Percentiles rank a stretch among this genome's conserved stretches.
Conservation (phyloP, 2,797 vertebrate genomes). For the Hirundo rustica region DNA sequence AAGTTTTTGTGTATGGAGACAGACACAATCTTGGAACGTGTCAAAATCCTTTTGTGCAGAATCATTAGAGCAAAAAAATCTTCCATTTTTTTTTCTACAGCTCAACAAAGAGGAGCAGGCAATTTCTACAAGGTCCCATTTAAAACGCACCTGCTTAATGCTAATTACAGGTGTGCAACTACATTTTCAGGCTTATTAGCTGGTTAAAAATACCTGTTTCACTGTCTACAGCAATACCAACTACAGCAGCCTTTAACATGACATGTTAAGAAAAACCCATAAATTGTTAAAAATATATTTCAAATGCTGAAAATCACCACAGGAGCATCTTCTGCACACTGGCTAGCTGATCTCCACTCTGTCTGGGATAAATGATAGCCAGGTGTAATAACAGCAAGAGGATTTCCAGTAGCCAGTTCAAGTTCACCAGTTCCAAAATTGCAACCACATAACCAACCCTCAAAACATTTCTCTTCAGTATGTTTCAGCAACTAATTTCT, state of each 20-base stretch:
- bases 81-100: not conserved
- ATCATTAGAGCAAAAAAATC: not conserved
- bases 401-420: not conserved
- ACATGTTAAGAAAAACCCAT: not conserved
- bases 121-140: not conserved
- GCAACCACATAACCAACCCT: not conserved
- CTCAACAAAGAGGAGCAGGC: not conserved
- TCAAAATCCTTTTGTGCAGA: not conserved
- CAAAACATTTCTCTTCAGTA: not conserved
- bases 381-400: not conserved
- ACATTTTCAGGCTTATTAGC: not conserved
- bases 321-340: not conserved
- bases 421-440: slow-evolving; percentile 3
- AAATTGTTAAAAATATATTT: not conserved
- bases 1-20: not conserved
- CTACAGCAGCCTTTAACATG: not conserved
- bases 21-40: not conserved
- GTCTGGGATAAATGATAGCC: not conserved
- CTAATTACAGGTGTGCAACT: not conserved
- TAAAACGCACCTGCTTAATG: not conserved
- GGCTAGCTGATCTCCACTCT: not conserved
- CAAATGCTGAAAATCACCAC: not conserved
- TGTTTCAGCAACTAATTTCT: slow-evolving; percentile 14
- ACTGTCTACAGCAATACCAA: not conserved
- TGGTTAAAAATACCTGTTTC: not conserved